These are phyloP conservation scores for Pasiphila rectangulata DNA, from an alignment of 2,888 invertebrate genomes.

Conservation along the genomic window DNA sequence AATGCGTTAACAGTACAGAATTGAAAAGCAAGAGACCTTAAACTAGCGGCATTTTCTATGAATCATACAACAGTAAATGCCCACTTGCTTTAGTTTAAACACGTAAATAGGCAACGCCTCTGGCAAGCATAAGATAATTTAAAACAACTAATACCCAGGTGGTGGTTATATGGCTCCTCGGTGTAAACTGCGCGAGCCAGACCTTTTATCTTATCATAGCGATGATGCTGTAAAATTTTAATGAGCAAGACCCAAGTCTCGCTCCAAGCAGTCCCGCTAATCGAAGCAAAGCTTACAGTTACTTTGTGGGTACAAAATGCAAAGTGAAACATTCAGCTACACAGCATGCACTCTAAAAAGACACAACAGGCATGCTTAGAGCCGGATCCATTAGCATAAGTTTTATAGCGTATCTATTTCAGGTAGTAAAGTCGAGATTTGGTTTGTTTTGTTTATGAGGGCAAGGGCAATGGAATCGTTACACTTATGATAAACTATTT, in stretches of 20 bases:
- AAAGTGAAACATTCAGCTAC: slow-evolving; percentile 36
- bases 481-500: slow-evolving; percentile 14
- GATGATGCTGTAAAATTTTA: slow-evolving; percentile 63
- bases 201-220: slow-evolving; percentile 54
- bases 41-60: background rate
- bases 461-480: slow-evolving; percentile 21
- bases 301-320: slow-evolving; percentile 50
- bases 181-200: slow-evolving; percentile 36
- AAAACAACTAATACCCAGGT: slow-evolving; percentile 25
- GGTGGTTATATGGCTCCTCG: slow-evolving; percentile 38
- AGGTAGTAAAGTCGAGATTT: slow-evolving; percentile 16
- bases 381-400: slow-evolving; percentile 24
- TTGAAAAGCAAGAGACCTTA: background rate
- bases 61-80: too few species aligned
- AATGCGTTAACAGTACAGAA: slow-evolving; percentile 5
- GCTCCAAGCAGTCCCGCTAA: slow-evolving; percentile 53
- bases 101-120: slow-evolving; percentile 2
- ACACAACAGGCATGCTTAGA: slow-evolving; percentile 8
- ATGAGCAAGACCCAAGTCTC: slow-evolving; percentile 52
- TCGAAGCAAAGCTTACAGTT: slow-evolving; percentile 56
- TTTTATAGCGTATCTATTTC: slow-evolving; percentile 27
- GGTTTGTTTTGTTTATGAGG: slow-evolving; percentile 11
- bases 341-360: slow-evolving; percentile 22
- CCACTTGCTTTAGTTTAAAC: background rate
- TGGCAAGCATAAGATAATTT: background rate